A percentile compares a stretch with the other conserved stretches of the same genome.
These are phyloP conservation scores for Artemisiospiza belli DNA, from an alignment of 2,113 vertebrate species.

Conservation along the genomic window DNA sequence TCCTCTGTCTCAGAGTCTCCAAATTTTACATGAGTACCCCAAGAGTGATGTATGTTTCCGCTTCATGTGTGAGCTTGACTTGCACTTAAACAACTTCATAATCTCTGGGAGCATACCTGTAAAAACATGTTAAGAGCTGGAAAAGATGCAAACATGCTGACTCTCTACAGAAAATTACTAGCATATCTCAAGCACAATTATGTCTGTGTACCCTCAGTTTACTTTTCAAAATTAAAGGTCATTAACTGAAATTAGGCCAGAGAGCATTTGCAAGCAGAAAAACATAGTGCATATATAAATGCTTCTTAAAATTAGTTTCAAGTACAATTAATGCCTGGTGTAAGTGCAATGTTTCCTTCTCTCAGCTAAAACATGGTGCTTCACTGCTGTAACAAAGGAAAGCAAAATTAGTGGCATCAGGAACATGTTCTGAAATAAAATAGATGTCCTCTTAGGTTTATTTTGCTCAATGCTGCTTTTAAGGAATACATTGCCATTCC, in stretches of 20 bases:
- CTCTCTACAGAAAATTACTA: background rate
- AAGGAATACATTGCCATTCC: background rate
- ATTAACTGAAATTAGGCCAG: slow-evolving; percentile 3
- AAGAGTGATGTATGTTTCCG: background rate
- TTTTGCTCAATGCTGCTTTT: background rate
- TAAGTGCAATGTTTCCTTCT: background rate
- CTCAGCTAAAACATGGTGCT: slow-evolving; percentile 14
- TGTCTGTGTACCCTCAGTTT: background rate
- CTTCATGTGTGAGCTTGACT: background rate
- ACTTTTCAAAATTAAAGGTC: slow-evolving; percentile 27
- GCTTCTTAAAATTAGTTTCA: slow-evolving; percentile 30
- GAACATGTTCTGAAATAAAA: slow-evolving; percentile 11
- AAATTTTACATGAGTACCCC: background rate
- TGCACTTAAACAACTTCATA: background rate
- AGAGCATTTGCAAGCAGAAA: background rate
- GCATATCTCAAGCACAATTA: background rate
- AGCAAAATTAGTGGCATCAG: slow-evolving; percentile 21
- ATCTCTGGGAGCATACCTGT: background rate
- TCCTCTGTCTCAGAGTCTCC: background rate
- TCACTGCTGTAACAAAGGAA: background rate
- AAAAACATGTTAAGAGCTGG: background rate
- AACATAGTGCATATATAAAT: slow-evolving; percentile 33
- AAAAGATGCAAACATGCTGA: background rate
- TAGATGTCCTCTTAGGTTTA: background rate
- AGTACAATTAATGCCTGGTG: slow-evolving; percentile 49